Conservation (phyloP, 1,140 invertebrate species). For the Drosophila kurseongensis region DNA sequence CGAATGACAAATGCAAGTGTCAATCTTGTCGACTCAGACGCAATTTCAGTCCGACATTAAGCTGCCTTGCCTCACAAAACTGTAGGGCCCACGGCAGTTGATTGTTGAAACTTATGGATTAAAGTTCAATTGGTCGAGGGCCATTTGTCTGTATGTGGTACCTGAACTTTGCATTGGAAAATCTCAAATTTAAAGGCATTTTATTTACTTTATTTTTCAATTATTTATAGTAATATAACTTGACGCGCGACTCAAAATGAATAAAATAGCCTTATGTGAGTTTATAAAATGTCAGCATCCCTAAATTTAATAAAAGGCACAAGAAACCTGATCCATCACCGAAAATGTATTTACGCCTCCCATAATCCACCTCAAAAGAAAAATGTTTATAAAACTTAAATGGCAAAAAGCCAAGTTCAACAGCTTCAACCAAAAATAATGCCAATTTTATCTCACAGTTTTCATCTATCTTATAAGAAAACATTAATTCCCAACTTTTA, state of each 20-base stretch:
- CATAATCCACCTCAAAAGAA: not conserved
- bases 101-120: constrained; percentile 57
- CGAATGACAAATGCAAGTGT: constrained; percentile 74
- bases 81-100: constrained; percentile 19
- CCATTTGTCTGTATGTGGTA: constrained; percentile 32
- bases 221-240: too few species aligned
- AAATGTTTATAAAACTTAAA: constrained; percentile 2
- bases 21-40: constrained; percentile 43
- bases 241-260: too few species aligned
- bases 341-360: not conserved
- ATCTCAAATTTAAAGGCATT: constrained; percentile 3
- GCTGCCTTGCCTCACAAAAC: constrained; percentile 53
- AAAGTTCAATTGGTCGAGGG: constrained; percentile 41
- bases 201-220: not conserved
- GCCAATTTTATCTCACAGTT: constrained; percentile 11
- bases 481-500: constrained; percentile 17
- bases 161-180: constrained; percentile 7
- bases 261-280: too few species aligned
- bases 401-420: constrained; percentile 10
- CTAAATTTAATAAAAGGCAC: not conserved
- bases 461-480: constrained; percentile 3
- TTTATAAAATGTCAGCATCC: too few species aligned
- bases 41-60: constrained; percentile 63
- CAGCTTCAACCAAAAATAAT: constrained; percentile 3
- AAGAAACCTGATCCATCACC: not conserved